Evolutionary conservation across 1,140 invertebrate species (phyloP).

Genomic region (Drosophila subobscura): DNA sequence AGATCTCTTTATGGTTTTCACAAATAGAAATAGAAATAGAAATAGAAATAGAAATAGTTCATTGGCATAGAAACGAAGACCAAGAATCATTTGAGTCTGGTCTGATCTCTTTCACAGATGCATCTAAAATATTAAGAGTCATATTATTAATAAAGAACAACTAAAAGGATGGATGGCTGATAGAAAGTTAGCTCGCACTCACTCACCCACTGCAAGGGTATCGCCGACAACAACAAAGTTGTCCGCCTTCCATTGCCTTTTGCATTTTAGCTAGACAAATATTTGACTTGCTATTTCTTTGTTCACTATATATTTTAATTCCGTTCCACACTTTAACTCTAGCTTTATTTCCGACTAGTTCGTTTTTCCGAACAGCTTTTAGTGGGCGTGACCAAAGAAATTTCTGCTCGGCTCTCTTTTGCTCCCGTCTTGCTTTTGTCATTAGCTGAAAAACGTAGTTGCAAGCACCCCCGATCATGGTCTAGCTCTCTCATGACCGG

Average conservation of each 20-base stretch:
- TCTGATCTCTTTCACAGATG: too few relatives aligned
- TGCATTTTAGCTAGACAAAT: conserved; percentile 76
- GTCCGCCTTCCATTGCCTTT: conserved; percentile 47
- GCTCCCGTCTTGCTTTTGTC: conserved; percentile 21
- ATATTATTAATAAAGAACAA: too few relatives aligned
- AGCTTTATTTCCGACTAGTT: conserved; percentile 2
- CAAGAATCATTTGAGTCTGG: too few relatives aligned
- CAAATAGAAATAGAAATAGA: too few relatives aligned
- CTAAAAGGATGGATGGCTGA: too few relatives aligned
- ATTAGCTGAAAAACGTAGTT: conserved; percentile 43
- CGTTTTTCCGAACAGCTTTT: conserved; percentile 2
- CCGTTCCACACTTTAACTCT: conserved; percentile 28
- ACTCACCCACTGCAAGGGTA: conserved; percentile 23
- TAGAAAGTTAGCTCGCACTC: too few relatives aligned
- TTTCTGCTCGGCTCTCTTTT: conserved; percentile 11
- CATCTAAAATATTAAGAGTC: too few relatives aligned
- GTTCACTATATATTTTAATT: not conserved
- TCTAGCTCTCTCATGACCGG: conserved; percentile 9
- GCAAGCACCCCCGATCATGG: conserved; percentile 26
- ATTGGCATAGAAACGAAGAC: too few relatives aligned
- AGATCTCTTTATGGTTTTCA: too few relatives aligned
- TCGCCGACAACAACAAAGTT: not conserved
- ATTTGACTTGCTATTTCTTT: conserved; percentile 54
- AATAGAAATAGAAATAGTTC: too few relatives aligned
- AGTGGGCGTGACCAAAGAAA: conserved; percentile 13